Conservation (phyloP, 2,797 vertebrate species). For the Cheirogaleus major region DNA sequence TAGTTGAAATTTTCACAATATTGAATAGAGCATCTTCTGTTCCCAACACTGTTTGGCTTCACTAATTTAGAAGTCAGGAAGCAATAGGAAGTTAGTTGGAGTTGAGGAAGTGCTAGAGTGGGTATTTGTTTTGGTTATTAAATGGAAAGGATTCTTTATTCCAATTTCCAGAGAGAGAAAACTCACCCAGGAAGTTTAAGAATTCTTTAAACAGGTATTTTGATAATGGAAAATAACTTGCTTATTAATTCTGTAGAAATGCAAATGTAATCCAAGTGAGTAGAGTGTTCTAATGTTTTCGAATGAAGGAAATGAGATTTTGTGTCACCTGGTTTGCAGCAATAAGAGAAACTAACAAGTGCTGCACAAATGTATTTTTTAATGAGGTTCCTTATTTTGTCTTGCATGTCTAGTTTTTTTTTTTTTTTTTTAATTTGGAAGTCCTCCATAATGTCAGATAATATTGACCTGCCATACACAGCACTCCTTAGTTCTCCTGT, state of each 20-base stretch:
- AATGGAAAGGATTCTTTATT: conserved; percentile 49
- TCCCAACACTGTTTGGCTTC: background rate
- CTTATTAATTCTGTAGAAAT: conserved; percentile 72
- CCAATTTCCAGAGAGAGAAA: conserved; percentile 37
- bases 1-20: conserved; percentile 48
- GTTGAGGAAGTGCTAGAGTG: conserved; percentile 36
- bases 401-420: background rate
- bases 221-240: conserved; percentile 46
- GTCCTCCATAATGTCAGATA: background rate
- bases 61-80: conserved; percentile 40
- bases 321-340: conserved; percentile 32
- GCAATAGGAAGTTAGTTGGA: conserved; percentile 36
- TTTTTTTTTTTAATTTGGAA: background rate
- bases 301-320: conserved; percentile 69
- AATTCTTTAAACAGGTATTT: conserved; percentile 57
- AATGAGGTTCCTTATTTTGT: conserved; percentile 47
- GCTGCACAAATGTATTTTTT: conserved; percentile 55
- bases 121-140: conserved; percentile 35
- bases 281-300: conserved; percentile 70
- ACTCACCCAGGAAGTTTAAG: conserved; percentile 29
- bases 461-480: background rate
- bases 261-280: conserved; percentile 59
- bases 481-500: background rate
- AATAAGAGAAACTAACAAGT: conserved; percentile 44
- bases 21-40: conserved; percentile 11